Conservation (phyloP, 2,797 vertebrate genomes). For the Argya squamiceps region DNA sequence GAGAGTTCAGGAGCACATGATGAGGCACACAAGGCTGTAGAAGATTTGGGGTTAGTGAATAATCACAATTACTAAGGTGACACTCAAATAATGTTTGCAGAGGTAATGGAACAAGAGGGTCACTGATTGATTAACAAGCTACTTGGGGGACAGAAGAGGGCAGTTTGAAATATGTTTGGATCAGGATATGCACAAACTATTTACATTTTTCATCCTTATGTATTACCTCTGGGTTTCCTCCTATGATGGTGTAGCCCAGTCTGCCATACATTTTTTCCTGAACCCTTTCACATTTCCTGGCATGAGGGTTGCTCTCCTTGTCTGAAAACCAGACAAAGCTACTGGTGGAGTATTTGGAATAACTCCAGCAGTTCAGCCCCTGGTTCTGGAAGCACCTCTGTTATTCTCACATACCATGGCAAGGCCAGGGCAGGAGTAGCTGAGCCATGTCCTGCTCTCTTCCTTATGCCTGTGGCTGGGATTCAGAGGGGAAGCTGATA, state of each 20-base stretch:
- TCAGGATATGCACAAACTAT: not conserved
- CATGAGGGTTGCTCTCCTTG: not conserved
- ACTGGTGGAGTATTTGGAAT: not conserved
- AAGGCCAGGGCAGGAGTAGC: not conserved
- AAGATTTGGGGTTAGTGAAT: not conserved
- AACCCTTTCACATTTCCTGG: not conserved
- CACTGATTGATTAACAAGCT: not conserved
- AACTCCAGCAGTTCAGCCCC: not conserved
- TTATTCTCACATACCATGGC: not conserved
- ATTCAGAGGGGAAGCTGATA: not conserved
- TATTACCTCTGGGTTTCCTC: not conserved
- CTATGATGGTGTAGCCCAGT: not conserved
- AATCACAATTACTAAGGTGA: not conserved
- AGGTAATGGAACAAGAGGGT: not conserved
- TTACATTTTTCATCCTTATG: not conserved
- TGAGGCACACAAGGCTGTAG: not conserved
- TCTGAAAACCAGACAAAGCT: not conserved
- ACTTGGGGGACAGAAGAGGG: not conserved
- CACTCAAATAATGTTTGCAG: not conserved
- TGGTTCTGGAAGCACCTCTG: not conserved
- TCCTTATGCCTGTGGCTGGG: not conserved
- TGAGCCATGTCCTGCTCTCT: not conserved
- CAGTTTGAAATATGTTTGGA: not conserved
- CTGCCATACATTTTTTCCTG: not conserved
- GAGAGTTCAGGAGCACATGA: not conserved